Base-by-base conservation (phyloP, 2,797 vertebrate species). In the Alectoris magna region DNA sequence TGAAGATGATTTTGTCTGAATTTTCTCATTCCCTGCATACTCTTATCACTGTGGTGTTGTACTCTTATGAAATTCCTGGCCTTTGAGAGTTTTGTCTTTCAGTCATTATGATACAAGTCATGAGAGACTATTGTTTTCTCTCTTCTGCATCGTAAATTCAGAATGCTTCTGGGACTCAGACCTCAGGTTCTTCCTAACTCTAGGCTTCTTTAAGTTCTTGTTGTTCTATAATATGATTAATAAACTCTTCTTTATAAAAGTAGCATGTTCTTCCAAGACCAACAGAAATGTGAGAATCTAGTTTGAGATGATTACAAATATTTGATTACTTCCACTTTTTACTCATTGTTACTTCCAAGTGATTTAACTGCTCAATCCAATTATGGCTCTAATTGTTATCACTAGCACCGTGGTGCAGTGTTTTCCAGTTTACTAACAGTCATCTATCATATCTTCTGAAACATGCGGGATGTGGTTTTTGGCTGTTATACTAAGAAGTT, bases 401-500 rank as follows among this genome's bases (percentile, higher is more conserved):
- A 9, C 43, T 55, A 83, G 49, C 6, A 19, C 24, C 27, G 10
- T 64, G 9, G 73, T 85, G 77, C 68, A 85, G 15, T 63, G 26
- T 4, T 91, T 93, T 90, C 14, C 76, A 93, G 31, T 76, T 76
- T 92, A 78, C 90, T 93, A 87, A 51, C 58, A 73, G 56, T 86
- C 56, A 73, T 56, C 14, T 84, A 14, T 81, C 43, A 60, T 64
- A 75, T 62, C 43, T 81, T 85, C 67, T 81, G 63, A 91, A 93
- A 68, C 19, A 31, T n/a, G 31, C 39, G 88, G 80, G 76, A 81
- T 91, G 89, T 89, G 60, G 51, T 2, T 93, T 96, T 96, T 86
- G 74, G 29, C 62, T 79, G 36, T 5, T 0, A 8, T 24, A 79
- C 16, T 55, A 80, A 53, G 43, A 58, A 68, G 6, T 8, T 71